A percentile compares a stretch with the other conserved stretches of the same genome.
phyloP scores from a whole-genome alignment of 37 sponge, comb jelly and placozoan genomes.

The Geodia barretti region DNA sequence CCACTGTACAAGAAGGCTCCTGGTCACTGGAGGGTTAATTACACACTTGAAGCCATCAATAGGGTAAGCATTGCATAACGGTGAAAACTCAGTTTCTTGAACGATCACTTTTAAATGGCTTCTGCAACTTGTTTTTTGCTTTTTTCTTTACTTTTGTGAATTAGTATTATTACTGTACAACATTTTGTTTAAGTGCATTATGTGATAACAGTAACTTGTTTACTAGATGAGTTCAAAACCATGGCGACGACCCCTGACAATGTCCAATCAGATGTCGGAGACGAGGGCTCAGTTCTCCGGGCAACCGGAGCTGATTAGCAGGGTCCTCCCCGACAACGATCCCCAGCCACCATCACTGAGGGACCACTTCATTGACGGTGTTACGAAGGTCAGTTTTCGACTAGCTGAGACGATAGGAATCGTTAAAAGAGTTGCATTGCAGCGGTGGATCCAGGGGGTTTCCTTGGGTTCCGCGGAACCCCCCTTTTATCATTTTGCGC shows the following conservation, averaged over 20 bases:
- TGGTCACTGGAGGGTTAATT: conserved; percentile 53
- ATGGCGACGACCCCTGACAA: conserved; percentile 56
- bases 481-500: too few relatives aligned
- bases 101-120: too few relatives aligned
- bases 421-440: too few relatives aligned
- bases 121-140: too few relatives aligned
- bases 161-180: too few relatives aligned
- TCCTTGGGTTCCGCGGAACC: too few relatives aligned
- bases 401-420: too few relatives aligned
- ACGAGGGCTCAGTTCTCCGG: conserved; percentile 33
- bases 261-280: conserved; percentile 58
- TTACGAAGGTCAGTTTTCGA: conserved; percentile 64
- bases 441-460: too few relatives aligned
- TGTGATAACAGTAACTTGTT: too few relatives aligned
- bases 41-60: conserved; percentile 26
- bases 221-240: conserved; percentile 50
- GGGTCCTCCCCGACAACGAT: neutral
- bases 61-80: conserved; percentile 69
- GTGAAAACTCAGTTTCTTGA: too few relatives aligned
- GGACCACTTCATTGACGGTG: conserved; percentile 55
- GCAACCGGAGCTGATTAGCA: conserved; percentile 3
- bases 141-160: too few relatives aligned
- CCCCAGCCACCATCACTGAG: conserved; percentile 32
- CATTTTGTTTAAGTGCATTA: too few relatives aligned
- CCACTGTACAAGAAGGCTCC: conserved; percentile 65